These are phyloP conservation scores for Picus viridis DNA, from an alignment of 2,797 vertebrate genomes.

Conservation along the genomic window DNA sequence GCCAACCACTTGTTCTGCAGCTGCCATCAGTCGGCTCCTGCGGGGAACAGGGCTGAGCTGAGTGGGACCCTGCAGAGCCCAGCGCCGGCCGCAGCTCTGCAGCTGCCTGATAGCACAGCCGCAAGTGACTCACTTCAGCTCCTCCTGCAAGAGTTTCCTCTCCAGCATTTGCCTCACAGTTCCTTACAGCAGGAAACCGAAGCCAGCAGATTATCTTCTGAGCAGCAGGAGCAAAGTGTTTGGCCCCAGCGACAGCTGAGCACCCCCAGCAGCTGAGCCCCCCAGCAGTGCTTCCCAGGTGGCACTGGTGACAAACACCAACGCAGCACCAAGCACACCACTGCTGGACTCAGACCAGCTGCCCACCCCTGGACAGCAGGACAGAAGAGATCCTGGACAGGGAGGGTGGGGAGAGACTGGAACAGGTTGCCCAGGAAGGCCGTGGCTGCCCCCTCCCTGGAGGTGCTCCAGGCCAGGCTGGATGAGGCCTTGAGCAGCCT, in stretches of 20 bases:
- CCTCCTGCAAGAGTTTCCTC: neutral
- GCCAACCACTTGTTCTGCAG: neutral
- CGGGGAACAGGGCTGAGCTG: neutral
- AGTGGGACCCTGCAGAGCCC: rapidly evolving
- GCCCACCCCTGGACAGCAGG: neutral
- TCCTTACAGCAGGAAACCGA: neutral
- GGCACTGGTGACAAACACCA: neutral
- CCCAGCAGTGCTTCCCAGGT: neutral
- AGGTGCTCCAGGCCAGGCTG: too few relatives aligned
- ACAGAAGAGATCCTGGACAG: too few relatives aligned
- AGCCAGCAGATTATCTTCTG: neutral
- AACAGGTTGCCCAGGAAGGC: too few relatives aligned
- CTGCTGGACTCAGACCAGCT: neutral
- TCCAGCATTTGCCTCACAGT: neutral
- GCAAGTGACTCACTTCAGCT: neutral
- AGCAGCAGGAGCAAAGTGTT: neutral
- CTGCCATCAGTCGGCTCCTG: neutral
- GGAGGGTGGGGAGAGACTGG: too few relatives aligned
- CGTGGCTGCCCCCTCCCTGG: too few relatives aligned
- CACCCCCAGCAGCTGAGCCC: neutral
- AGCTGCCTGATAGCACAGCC: neutral
- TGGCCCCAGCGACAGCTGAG: neutral
- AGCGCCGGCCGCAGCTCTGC: neutral
- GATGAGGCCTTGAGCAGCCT: too few relatives aligned
- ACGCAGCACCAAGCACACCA: neutral